phyloP scores from a whole-genome alignment of 2,888 invertebrate species.

The Euplagia quadripunctaria region DNA sequence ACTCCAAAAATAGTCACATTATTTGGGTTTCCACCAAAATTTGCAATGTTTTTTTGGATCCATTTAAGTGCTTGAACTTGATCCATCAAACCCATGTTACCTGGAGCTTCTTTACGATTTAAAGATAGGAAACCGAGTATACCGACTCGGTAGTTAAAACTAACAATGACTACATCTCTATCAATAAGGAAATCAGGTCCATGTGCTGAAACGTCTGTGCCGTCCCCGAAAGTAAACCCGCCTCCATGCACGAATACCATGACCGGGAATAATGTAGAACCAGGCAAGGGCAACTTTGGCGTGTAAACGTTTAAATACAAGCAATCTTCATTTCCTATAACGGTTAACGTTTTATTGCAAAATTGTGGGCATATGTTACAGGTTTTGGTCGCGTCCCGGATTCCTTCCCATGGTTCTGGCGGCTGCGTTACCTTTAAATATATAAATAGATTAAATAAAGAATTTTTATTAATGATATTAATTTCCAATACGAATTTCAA shows the following conservation, averaged over 20 bases:
- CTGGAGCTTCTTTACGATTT: slow-evolving; percentile 77
- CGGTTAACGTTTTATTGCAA: slow-evolving; percentile 81
- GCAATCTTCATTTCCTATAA: slow-evolving; percentile 89
- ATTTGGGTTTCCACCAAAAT: slow-evolving; percentile 82
- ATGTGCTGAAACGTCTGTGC: slow-evolving; percentile 73
- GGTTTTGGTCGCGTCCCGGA: slow-evolving; percentile 89
- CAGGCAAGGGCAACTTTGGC: slow-evolving; percentile 74
- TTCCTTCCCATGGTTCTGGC: slow-evolving; percentile 85
- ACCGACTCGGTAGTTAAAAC: slow-evolving; percentile 80
- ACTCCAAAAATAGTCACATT: slow-evolving; percentile 85
- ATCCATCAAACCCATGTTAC: slow-evolving; percentile 85
- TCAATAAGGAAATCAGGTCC: slow-evolving; percentile 81
- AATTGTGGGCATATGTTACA: slow-evolving; percentile 89
- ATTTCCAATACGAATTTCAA: background rate
- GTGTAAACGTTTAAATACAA: slow-evolving; percentile 91
- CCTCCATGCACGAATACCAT: slow-evolving; percentile 84
- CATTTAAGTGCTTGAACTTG: slow-evolving; percentile 85
- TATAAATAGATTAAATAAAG: slow-evolving; percentile 5
- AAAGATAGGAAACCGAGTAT: slow-evolving; percentile 79
- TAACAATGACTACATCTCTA: slow-evolving; percentile 78
- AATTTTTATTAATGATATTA: background rate
- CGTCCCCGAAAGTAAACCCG: slow-evolving; percentile 79
- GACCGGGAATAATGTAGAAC: slow-evolving; percentile 64
- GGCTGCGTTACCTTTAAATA: slow-evolving; percentile 72
- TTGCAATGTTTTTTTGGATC: slow-evolving; percentile 80